A percentile compares a stretch with the other conserved stretches of the same genome.
phyloP scores from a whole-genome alignment of 1,140 invertebrate genomes.

The Brevipalpus yothersi region DNA sequence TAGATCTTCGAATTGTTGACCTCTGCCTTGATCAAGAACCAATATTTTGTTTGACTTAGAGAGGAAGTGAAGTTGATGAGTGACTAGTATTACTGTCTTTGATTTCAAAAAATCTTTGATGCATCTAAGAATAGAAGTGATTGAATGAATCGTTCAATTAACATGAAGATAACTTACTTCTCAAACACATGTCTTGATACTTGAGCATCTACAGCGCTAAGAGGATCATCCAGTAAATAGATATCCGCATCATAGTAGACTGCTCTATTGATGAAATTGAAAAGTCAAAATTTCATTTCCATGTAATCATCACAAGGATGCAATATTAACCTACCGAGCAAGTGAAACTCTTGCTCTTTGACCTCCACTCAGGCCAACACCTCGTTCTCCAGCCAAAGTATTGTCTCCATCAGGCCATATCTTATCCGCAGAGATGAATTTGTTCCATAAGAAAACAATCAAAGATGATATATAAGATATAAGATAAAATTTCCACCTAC shows the following conservation, averaged over 20 bases:
- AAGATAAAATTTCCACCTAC: too few relatives aligned
- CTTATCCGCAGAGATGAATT: too few relatives aligned
- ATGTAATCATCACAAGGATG: not conserved
- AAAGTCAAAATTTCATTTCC: not conserved
- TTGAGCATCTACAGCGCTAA: conserved; percentile 25
- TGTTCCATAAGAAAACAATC: too few relatives aligned
- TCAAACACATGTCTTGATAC: conserved; percentile 23
- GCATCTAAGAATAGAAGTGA: conserved; percentile 7
- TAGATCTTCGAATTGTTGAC: not conserved
- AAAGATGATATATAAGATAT: too few relatives aligned
- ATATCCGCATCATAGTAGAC: conserved; percentile 2
- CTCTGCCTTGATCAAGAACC: conserved; percentile 34
- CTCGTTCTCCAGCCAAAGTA: conserved; percentile 19
- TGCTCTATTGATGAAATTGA: not conserved
- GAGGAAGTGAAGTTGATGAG: conserved; percentile 33
- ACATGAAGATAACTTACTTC: conserved; percentile 15
- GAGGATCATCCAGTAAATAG: conserved; percentile 16
- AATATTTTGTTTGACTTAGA: conserved; percentile 44
- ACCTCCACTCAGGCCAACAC: conserved; percentile 85
- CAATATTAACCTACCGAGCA: conserved; percentile 21
- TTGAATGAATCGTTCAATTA: not conserved
- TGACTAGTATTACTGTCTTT: conserved; percentile 40
- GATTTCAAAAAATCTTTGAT: conserved; percentile 25
- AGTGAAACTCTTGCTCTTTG: conserved; percentile 80
- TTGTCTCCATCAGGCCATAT: conserved; percentile 18